Percentiles rank a stretch among this genome's conserved stretches.
phyloP scores from a whole-genome alignment of 2,888 invertebrate species.

The Antheraea assamensis region DNA sequence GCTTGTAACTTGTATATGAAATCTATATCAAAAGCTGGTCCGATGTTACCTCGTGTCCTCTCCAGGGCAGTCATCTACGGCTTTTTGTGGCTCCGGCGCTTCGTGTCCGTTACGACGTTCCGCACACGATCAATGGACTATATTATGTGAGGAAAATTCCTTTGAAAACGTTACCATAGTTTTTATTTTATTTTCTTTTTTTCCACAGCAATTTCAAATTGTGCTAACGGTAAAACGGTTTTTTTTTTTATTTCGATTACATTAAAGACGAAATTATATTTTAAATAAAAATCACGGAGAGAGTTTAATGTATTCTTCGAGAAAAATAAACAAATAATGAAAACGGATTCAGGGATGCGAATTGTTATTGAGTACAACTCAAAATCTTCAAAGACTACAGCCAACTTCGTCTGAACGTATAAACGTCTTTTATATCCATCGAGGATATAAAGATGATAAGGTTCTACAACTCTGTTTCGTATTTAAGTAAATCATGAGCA shows the following conservation, averaged over 20 bases:
- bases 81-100: constrained; percentile 23
- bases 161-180: constrained; percentile 14
- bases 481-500: no score
- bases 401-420: no score
- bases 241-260: not conserved
- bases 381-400: not conserved
- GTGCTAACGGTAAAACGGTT: not conserved
- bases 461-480: no score
- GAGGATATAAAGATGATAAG: no score
- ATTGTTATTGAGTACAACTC: not conserved
- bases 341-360: not conserved
- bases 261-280: no score
- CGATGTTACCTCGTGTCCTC: constrained; percentile 18
- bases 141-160: constrained; percentile 12
- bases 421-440: no score
- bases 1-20: not conserved
- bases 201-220: not conserved
- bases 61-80: constrained; percentile 15
- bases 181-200: not conserved
- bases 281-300: not conserved
- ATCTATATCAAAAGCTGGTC: constrained; percentile 4
- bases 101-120: constrained; percentile 29
- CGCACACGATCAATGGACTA: constrained; percentile 29
- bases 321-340: not conserved
- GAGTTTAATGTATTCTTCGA: not conserved